Evolutionary conservation across 2,888 invertebrate genomes (phyloP).

Genomic region (Euphydryas editha): DNA sequence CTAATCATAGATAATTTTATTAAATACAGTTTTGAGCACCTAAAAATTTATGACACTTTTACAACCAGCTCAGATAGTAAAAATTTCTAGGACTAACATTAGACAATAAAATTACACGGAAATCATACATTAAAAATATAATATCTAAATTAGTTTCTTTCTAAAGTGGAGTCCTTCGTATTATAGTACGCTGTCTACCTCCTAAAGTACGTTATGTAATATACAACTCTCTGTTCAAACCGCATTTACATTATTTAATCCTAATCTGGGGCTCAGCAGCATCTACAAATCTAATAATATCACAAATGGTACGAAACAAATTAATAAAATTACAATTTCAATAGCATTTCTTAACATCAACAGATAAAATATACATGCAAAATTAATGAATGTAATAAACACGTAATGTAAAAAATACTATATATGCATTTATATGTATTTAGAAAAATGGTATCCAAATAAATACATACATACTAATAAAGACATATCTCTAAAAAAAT

Average conservation of each 20-base stretch:
- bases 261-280: constrained; percentile 31
- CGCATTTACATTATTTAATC: constrained; percentile 31
- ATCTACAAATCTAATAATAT: constrained; percentile 22
- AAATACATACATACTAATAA: not conserved
- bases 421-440: constrained; percentile 26
- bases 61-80: constrained; percentile 7
- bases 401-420: constrained; percentile 27
- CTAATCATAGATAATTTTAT: not conserved
- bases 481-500: not conserved
- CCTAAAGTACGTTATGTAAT: too few relatives aligned
- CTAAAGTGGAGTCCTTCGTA: constrained; percentile 18
- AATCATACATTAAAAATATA: constrained; percentile 23
- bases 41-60: constrained; percentile 17
- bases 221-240: constrained; percentile 28
- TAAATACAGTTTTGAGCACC: not conserved
- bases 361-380: constrained; percentile 23
- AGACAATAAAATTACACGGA: constrained; percentile 28
- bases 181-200: too few relatives aligned
- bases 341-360: constrained; percentile 26
- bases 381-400: constrained; percentile 31
- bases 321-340: constrained; percentile 29
- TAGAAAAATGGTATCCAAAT: constrained; percentile 19
- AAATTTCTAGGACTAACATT: constrained; percentile 25
- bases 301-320: constrained; percentile 33
- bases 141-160: constrained; percentile 21